Conservation (phyloP, 2,797 vertebrate species). For the Cetoscarus ocellatus region DNA sequence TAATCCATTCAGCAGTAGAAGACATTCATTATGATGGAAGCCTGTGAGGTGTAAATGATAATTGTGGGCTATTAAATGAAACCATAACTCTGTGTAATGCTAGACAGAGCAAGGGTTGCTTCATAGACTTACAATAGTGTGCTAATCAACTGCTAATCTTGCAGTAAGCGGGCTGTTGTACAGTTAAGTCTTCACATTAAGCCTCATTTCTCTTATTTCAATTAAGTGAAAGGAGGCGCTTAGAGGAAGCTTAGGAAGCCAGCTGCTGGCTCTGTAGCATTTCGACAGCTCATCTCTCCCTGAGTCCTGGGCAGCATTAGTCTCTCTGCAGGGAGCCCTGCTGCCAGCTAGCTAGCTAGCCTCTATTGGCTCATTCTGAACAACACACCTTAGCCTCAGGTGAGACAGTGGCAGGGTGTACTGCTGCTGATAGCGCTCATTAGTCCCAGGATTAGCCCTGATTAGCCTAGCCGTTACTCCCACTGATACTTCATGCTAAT, state of each 20-base stretch:
- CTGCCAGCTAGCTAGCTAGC: constrained; percentile 47
- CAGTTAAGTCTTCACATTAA: constrained; percentile 72
- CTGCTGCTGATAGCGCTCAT: constrained; percentile 67
- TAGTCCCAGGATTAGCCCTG: constrained; percentile 74
- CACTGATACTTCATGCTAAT: constrained; percentile 53
- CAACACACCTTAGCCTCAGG: constrained; percentile 64
- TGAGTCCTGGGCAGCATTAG: constrained; percentile 65
- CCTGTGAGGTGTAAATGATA: neutral
- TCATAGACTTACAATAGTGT: constrained; percentile 35
- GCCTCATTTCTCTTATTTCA: constrained; percentile 75
- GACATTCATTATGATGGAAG: constrained; percentile 3
- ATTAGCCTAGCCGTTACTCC: constrained; percentile 70
- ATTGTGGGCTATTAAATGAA: constrained; percentile 29
- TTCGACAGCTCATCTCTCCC: constrained; percentile 70
- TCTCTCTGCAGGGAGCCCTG: constrained; percentile 68
- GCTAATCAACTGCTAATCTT: constrained; percentile 77
- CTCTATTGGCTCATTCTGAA: constrained; percentile 56
- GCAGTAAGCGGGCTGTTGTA: constrained; percentile 61
- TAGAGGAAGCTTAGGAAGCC: constrained; percentile 68
- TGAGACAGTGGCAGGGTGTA: constrained; percentile 59
- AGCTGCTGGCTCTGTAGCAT: constrained; percentile 67
- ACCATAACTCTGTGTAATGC: constrained; percentile 11
- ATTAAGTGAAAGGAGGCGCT: constrained; percentile 68
- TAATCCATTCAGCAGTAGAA: neutral
- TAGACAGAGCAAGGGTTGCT: constrained; percentile 16